These are phyloP conservation scores for Dendrophyllia cribrosa DNA, from an alignment of 64 coral and sea anemone species.

Conservation along the genomic window DNA sequence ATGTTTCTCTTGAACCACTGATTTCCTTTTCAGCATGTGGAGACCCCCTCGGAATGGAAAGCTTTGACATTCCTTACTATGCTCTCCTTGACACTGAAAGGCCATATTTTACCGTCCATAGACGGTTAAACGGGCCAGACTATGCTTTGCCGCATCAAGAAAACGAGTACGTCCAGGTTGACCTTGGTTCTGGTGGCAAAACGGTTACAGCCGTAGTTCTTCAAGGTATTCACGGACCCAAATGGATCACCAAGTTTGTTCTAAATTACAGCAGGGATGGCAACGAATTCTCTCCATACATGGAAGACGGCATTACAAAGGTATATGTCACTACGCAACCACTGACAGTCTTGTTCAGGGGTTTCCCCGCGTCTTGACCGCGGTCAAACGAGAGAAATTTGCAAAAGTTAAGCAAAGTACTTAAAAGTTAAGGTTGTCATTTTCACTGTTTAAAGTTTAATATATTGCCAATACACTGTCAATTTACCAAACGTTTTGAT, in stretches of 20 bases:
- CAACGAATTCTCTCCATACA: slow-evolving; percentile 7
- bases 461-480: too few relatives aligned
- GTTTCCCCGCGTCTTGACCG: too few relatives aligned
- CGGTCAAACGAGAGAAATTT: too few relatives aligned
- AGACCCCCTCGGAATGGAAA: slow-evolving; percentile 66
- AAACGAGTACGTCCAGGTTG: slow-evolving; percentile 38
- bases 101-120: neutral
- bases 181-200: slow-evolving; percentile 52
- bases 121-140: neutral
- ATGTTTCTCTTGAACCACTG: neutral
- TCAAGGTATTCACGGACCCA: neutral
- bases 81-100: neutral
- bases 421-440: too few relatives aligned
- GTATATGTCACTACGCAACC: neutral
- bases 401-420: too few relatives aligned
- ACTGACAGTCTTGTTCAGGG: too few relatives aligned
- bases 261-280: slow-evolving; percentile 53
- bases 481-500: too few relatives aligned
- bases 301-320: slow-evolving; percentile 35
- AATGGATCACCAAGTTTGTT: slow-evolving; percentile 3
- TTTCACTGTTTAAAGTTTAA: too few relatives aligned
- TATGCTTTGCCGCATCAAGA: neutral
- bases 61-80: slow-evolving; percentile 9
- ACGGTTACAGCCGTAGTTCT: slow-evolving; percentile 18
- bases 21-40: slow-evolving; percentile 35